Evolutionary conservation across 2,888 invertebrate genomes (phyloP), one percentile per base, ranked within the genome.

Genomic region (Fissipunctia ypsillon): DNA sequence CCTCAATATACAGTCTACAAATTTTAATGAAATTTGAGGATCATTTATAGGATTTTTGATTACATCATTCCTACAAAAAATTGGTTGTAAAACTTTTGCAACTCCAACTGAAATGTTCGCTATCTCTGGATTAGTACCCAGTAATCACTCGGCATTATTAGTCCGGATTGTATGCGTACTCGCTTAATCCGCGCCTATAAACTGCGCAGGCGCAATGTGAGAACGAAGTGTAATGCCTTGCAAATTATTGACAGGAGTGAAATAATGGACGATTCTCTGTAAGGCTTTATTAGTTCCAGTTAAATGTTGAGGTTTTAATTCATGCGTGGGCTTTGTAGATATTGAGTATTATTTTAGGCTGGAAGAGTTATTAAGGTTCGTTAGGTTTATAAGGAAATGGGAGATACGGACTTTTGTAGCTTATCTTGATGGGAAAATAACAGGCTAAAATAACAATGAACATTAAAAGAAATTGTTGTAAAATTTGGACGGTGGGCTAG

Each of bases 221-320:
- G 76, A 76, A 78, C 71, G 69, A 59, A 72, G 67, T 65, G 79
- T 73, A 82, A 78, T 80, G 75, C 60, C 69, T 69, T 72, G 79
- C 86, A 86, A 86, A 81, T 86, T 83, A 84, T 83, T 84, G 83
- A 80, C 73, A 79, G 70, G 61, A 67, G 65, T 86, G 73, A 77
- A 84, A 76, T 85, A 84, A 85, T 85, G 70, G 73, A 68, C 69
- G 79, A 71, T 79, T 80, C 80, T 78, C 63, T 50, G 67, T 77
- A 80, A 83, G 73, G 65, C 81, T 79, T 70, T 81, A 83, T 81
- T 78, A 75, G 83, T 76, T 73, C 64, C 63, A 84, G 84, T 84
- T 78, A 75, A 76, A 78, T 59, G 64, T 59, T 73, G 22, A 78
- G 76, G 76, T 80, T 79, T 83, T 83, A 84, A 83, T 84, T 83